Conservation (phyloP, 2,113 vertebrate species). For the Burhinus oedicnemus region DNA sequence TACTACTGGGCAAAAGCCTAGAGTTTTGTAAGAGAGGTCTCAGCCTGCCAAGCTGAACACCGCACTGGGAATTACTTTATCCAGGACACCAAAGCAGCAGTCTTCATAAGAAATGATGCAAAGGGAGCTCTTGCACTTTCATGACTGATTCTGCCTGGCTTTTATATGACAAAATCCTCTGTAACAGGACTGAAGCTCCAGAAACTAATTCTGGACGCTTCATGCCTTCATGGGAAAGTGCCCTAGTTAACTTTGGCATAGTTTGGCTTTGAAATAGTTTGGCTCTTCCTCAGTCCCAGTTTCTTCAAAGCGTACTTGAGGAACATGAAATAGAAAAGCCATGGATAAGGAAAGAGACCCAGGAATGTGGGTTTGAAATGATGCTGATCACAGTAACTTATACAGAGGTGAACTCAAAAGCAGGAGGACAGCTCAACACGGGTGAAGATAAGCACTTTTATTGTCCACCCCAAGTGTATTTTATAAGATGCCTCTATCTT, state of each 20-base stretch:
- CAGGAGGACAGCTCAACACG: not conserved
- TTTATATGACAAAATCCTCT: not conserved
- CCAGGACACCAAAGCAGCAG: not conserved
- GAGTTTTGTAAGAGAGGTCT: not conserved
- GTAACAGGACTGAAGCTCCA: not conserved
- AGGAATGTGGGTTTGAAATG: not conserved
- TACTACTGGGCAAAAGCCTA: not conserved
- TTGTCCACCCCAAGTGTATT: not conserved
- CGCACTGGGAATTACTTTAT: not conserved
- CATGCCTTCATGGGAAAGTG: not conserved
- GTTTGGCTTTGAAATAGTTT: not conserved
- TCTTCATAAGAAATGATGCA: not conserved
- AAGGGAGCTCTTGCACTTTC: not conserved
- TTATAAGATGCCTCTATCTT: not conserved
- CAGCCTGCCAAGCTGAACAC: not conserved
- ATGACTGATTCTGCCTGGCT: not conserved
- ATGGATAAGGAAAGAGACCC: not conserved
- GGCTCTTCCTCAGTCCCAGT: not conserved
- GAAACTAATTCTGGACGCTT: not conserved
- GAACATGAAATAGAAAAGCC: not conserved
- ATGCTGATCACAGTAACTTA: not conserved
- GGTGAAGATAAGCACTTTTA: not conserved
- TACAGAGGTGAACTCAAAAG: not conserved
- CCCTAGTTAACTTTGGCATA: not conserved
- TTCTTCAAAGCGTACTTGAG: not conserved